Evolutionary conservation across 1,140 invertebrate species (phyloP).

Genomic region (Chironomus tepperi): DNA sequence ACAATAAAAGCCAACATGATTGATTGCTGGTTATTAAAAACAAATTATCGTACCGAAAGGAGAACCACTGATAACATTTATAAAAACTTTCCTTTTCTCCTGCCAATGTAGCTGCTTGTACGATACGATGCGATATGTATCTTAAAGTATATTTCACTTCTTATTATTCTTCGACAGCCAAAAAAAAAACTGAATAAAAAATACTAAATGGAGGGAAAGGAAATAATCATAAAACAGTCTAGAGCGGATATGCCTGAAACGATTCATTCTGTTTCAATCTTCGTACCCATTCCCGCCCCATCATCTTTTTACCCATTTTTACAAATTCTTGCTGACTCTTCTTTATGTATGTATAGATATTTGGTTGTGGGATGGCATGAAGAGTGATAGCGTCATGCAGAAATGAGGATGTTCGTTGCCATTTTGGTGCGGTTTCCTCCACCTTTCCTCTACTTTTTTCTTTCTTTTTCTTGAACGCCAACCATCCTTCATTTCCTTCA

Average conservation of each 20-base stretch:
- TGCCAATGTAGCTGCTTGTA: too few relatives aligned
- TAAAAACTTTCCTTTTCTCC: neutral
- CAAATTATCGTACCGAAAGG: neutral
- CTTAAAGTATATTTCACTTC: neutral
- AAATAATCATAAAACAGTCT: slow-evolving; percentile 21
- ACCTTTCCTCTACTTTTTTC: neutral
- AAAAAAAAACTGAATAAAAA: neutral
- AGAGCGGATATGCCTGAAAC: slow-evolving; percentile 18
- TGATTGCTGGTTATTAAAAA: slow-evolving; percentile 23
- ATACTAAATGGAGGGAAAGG: slow-evolving; percentile 1
- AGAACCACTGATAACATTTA: slow-evolving; percentile 1
- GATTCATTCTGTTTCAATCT: neutral
- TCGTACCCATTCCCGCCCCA: too few relatives aligned
- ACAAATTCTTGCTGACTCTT: too few relatives aligned
- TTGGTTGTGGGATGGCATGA: neutral
- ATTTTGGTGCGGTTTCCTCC: slow-evolving; percentile 6
- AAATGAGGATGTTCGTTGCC: neutral
- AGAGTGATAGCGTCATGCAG: slow-evolving; percentile 7
- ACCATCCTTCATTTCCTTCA: neutral
- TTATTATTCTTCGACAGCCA: neutral
- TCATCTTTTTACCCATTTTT: too few relatives aligned
- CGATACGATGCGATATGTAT: too few relatives aligned
- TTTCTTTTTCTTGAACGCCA: neutral
- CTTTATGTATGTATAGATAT: neutral
- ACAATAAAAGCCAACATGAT: slow-evolving; percentile 17